These are phyloP conservation scores for Mus spretus DNA, from an alignment of 2,797 vertebrate species.

Conservation along the genomic window DNA sequence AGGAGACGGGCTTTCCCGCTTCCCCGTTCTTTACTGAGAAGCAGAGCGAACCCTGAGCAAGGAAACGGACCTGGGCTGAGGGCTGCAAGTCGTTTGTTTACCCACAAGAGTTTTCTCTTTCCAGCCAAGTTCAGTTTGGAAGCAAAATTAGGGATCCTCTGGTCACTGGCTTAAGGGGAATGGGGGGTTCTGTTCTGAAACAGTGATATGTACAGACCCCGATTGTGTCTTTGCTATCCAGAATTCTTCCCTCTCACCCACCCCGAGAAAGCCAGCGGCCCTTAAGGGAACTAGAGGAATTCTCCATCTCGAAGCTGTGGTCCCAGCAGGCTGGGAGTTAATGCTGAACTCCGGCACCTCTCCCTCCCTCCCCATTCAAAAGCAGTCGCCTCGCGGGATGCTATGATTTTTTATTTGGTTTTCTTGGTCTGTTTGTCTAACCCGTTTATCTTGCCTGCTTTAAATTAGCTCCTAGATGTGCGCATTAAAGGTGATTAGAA, in stretches of 20 bases:
- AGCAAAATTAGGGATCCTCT: background rate
- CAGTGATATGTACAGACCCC: background rate
- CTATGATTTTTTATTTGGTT: constrained; percentile 60
- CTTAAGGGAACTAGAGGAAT: too few relatives aligned
- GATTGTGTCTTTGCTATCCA: background rate
- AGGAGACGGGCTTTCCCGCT: too few relatives aligned
- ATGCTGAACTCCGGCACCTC: background rate
- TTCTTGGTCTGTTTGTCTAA: constrained; percentile 71
- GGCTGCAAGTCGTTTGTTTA: background rate
- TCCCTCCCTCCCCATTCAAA: background rate
- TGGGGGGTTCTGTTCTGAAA: background rate
- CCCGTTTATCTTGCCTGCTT: constrained; percentile 77
- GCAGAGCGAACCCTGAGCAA: background rate
- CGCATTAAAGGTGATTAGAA: constrained; percentile 89
- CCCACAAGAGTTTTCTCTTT: background rate
- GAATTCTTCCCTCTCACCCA: background rate
- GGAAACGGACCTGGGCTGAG: fast-evolving
- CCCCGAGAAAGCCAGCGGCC: background rate
- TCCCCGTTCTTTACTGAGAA: background rate
- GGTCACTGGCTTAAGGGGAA: background rate
- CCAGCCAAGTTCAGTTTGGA: background rate
- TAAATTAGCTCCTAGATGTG: constrained; percentile 85
- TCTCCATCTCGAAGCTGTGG: background rate
- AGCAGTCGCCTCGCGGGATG: background rate
- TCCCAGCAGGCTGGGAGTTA: background rate